Evolutionary conservation across 2,113 vertebrate genomes (phyloP), one percentile per base, ranked within the genome.

Genomic region (Notechis scutatus): DNA sequence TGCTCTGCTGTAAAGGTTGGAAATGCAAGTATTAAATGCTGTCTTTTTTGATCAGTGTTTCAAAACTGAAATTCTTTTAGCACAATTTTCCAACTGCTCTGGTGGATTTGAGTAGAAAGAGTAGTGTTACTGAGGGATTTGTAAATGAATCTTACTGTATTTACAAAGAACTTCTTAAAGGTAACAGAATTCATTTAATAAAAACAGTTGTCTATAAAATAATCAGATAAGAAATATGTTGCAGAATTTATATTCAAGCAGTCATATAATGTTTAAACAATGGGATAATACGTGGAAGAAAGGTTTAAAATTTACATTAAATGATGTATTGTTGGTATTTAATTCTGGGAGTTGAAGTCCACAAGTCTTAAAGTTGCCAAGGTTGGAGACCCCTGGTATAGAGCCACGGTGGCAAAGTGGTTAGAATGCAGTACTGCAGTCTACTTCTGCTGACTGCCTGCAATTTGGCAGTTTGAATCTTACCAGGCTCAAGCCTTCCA

Each of bases 141-240:
- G n/a, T 39, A 81, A 34, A 85, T 89, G 92, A 69, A 74, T 2
- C 26, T 95, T 1, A 59, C 29, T 42, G 34, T 12, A 26, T 59
- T 39, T 61, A 92, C 90, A 90, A 89, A n/a, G 21, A 90, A 90
- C 29, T 11, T 52, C 4, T 90, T 87, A 86, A 45, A n/a, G 29
- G 3, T 10, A 92, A 91, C 10, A 1, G 20, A 0, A 4, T 85
- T 90, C n/a, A 20, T 81, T 39, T 81, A 39, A 81, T 39, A 81
- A 39, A 74, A 39, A 81, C 93, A 57, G 54, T 74, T 10, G 26
- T 0, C 34, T 87, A 15, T 89, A 34, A 93, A 92, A 92, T 94
- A 52, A 39, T 92, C 9, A 91, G 3, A 39, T 90, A 55, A 21
- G 91, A 94, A 92, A 15, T 42, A 89, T 15, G 21, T 34, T 0